These are phyloP conservation scores for Glaucopsyche alexis DNA, from an alignment of 2,888 invertebrate genomes.

Conservation along the genomic window DNA sequence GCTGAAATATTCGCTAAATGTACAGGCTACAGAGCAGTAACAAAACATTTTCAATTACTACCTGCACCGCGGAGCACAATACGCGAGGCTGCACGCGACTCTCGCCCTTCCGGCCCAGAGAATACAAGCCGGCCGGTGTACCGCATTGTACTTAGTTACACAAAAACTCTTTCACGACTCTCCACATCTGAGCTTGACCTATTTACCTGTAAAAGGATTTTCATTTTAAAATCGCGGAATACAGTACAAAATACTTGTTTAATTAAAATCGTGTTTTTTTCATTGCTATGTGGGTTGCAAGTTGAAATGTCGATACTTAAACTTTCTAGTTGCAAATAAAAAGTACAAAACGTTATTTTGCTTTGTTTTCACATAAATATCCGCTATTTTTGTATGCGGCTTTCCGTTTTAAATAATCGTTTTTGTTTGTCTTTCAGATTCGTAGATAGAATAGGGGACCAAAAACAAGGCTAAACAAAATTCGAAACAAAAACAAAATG, in stretches of 20 bases:
- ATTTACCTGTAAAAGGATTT: conserved; percentile 37
- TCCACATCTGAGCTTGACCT: conserved; percentile 38
- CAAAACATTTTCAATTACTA: conserved; percentile 45
- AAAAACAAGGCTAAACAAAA: no score
- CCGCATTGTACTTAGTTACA: conserved; percentile 40
- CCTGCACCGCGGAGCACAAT: conserved; percentile 21
- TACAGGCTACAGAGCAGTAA: conserved; percentile 33
- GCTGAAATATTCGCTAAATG: conserved; percentile 11
- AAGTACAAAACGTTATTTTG: conserved; percentile 1
- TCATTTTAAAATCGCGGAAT: conserved; percentile 32
- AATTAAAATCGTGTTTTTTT: conserved; percentile 17
- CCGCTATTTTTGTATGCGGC: not conserved
- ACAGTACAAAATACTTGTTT: conserved; percentile 17
- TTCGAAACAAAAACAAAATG: no score
- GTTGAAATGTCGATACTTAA: not conserved
- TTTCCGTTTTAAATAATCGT: not conserved
- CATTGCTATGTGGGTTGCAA: not conserved
- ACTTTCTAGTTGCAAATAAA: not conserved
- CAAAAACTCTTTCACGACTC: conserved; percentile 37
- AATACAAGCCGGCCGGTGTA: not conserved
- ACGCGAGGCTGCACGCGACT: not conserved
- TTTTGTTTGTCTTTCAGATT: no score
- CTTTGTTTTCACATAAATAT: not conserved
- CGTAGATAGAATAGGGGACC: no score
- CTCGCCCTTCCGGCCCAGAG: conserved; percentile 33